phyloP scores from a whole-genome alignment of 2,113 vertebrate genomes.

The Colossoma macropomum region DNA sequence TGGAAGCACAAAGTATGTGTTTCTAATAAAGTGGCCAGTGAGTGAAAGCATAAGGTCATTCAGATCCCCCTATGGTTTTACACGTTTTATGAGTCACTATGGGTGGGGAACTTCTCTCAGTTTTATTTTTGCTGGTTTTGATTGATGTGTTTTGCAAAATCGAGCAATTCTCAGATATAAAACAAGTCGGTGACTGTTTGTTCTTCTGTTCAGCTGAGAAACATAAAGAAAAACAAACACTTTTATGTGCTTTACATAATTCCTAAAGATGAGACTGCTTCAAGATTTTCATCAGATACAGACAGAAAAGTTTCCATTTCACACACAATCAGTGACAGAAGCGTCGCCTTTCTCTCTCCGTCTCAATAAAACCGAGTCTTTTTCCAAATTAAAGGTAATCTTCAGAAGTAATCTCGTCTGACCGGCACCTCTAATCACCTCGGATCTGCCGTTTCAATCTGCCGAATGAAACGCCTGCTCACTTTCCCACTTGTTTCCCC shows the following conservation, averaged over 20 bases:
- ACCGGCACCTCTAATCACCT: conserved; percentile 51
- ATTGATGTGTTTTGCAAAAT: background rate
- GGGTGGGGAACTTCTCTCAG: no score
- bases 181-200: no score
- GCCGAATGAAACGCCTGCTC: conserved; percentile 22
- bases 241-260: background rate
- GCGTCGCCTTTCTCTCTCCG: background rate
- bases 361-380: conserved; percentile 27
- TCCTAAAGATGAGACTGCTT: background rate
- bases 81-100: no score
- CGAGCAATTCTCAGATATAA: background rate
- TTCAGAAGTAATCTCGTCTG: conserved; percentile 54
- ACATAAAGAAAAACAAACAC: background rate
- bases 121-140: background rate
- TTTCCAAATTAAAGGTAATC: conserved; percentile 33
- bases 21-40: no score
- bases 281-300: background rate
- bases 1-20: no score
- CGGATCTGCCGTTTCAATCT: conserved; percentile 19
- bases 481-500: conserved; percentile 14
- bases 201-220: background rate
- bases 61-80: no score
- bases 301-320: conserved; percentile 26
- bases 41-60: no score
- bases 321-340: conserved; percentile 41